A percentile compares a stretch with the other conserved stretches of the same genome.
phyloP scores from a whole-genome alignment of 1,140 invertebrate genomes.

The Antheraea pernyi region DNA sequence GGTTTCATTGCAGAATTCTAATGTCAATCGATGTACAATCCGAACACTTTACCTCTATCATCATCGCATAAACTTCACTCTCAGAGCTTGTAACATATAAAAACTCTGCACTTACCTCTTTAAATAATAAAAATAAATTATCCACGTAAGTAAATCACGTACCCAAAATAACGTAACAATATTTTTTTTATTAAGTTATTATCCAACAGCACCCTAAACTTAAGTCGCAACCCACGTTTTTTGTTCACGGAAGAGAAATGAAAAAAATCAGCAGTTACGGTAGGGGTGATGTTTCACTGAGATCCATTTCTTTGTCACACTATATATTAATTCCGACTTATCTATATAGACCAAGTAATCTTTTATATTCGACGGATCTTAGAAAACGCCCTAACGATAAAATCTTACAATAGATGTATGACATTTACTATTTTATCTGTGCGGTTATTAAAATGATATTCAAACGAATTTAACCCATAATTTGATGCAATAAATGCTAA shows the following conservation, averaged over 20 bases:
- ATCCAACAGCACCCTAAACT: not conserved
- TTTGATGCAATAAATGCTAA: not conserved
- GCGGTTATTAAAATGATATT: not conserved
- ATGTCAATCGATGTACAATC: too few species aligned
- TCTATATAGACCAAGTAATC: conserved; percentile 45
- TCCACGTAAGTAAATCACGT: conserved; percentile 3
- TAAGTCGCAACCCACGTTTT: conserved; percentile 51
- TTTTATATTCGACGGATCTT: conserved; percentile 34
- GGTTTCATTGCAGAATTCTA: too few species aligned
- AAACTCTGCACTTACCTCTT: too few species aligned
- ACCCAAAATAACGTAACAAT: not conserved
- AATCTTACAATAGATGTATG: conserved; percentile 21
- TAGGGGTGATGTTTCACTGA: conserved; percentile 44
- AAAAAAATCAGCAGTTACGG: conserved; percentile 1
- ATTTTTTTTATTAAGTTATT: not conserved
- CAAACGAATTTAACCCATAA: conserved; percentile 20
- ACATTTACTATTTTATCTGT: conserved; percentile 21
- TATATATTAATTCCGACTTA: conserved; percentile 28
- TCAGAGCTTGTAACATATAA: too few species aligned
- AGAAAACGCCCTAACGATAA: conserved; percentile 62
- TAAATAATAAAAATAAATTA: not conserved
- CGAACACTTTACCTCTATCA: too few species aligned
- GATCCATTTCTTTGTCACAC: not conserved
- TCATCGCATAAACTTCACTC: too few species aligned
- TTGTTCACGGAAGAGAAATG: conserved; percentile 34